Percentiles rank a stretch among this genome's conserved stretches.
phyloP scores from a whole-genome alignment of 2,888 invertebrate genomes.

The Drosophila ochracea region DNA sequence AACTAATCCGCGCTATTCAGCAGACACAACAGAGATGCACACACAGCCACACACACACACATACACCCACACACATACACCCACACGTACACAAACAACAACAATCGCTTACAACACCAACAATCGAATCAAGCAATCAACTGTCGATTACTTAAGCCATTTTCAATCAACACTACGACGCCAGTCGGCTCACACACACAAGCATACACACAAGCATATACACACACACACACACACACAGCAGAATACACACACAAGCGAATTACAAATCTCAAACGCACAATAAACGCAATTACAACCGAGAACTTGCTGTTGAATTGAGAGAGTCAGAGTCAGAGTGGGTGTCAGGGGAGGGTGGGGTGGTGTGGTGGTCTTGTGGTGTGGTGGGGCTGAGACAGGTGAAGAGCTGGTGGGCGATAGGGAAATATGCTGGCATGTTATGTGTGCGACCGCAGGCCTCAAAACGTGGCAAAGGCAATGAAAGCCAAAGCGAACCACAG shows the following conservation, averaged over 20 bases:
- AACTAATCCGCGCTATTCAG: constrained; percentile 50
- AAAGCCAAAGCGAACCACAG: constrained; percentile 28
- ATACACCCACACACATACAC: background rate
- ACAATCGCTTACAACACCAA: constrained; percentile 47
- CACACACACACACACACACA: constrained; percentile 19
- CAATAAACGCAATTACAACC: constrained; percentile 76
- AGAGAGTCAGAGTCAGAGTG: background rate
- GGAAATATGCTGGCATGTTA: constrained; percentile 24
- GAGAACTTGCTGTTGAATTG: constrained; percentile 17
- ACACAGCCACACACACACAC: constrained; percentile 4
- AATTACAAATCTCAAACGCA: constrained; percentile 80
- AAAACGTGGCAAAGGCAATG: constrained; percentile 61
- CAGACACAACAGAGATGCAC: constrained; percentile 40
- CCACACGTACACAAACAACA: background rate
- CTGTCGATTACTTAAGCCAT: constrained; percentile 81
- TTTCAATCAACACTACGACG: constrained; percentile 72
- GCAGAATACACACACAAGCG: constrained; percentile 17
- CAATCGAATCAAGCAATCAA: constrained; percentile 77
- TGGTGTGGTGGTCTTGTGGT: background rate
- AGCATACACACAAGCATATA: background rate
- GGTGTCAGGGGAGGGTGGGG: background rate
- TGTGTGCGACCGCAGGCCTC: constrained; percentile 59
- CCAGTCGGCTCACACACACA: constrained; percentile 22
- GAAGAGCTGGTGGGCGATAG: constrained; percentile 23
- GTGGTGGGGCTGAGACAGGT: constrained; percentile 10